Conservation (phyloP, 2,888 invertebrate species). For the Chloromyia formosa region DNA sequence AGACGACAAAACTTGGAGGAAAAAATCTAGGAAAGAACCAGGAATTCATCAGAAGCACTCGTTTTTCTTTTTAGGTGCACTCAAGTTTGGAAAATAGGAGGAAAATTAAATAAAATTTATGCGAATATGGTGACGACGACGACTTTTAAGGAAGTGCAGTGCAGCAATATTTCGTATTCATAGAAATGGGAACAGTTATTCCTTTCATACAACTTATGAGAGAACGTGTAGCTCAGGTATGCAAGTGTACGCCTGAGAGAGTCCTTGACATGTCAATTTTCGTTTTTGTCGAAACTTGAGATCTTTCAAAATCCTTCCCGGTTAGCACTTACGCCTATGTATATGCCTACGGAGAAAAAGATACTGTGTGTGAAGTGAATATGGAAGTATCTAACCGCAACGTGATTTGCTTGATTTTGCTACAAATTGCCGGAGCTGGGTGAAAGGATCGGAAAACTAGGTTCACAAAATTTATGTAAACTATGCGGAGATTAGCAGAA, state of each 20-base stretch:
- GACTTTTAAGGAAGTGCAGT: neutral
- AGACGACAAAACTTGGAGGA: neutral
- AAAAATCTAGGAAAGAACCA: neutral
- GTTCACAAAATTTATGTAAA: too few species aligned
- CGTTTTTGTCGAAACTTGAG: neutral
- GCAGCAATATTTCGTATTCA: too few species aligned
- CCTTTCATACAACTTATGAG: too few species aligned
- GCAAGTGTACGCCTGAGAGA: neutral
- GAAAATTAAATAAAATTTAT: slow-evolving; percentile 43
- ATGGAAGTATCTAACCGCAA: too few species aligned
- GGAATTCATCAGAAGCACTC: slow-evolving; percentile 28
- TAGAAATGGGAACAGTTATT: too few species aligned
- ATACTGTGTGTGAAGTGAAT: neutral
- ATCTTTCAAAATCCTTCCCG: slow-evolving; percentile 9
- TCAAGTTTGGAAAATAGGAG: slow-evolving; percentile 38
- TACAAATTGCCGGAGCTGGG: too few species aligned
- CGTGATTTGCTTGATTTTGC: too few species aligned
- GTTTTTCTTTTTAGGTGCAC: slow-evolving; percentile 24
- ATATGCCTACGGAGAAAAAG: neutral
- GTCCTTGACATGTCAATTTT: slow-evolving; percentile 19
- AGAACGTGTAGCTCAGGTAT: too few species aligned
- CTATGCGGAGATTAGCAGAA: too few species aligned
- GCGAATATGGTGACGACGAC: slow-evolving; percentile 19
- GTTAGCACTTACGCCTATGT: neutral
- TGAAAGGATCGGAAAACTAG: too few species aligned